A percentile compares a stretch with the other conserved stretches of the same genome.
Conservation (phyloP, 2,888 invertebrate species). For the Campoplex capitator region DNA sequence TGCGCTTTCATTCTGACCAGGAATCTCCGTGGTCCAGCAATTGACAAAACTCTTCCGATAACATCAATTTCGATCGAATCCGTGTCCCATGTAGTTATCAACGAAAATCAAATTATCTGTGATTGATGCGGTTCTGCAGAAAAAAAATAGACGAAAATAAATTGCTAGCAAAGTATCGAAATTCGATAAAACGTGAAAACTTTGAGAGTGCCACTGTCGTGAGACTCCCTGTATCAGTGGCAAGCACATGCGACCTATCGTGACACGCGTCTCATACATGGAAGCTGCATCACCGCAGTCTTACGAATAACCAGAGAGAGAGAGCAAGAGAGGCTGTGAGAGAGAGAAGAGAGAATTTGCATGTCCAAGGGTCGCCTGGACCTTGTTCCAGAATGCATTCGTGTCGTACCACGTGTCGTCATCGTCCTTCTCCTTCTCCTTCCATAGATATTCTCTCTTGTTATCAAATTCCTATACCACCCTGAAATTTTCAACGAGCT, state of each 20-base stretch:
- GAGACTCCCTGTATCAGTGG: too few species aligned
- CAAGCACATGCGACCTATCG: background rate
- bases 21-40: too few species aligned
- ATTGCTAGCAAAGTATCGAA: too few species aligned
- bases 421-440: background rate
- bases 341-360: slow-evolving; percentile 25
- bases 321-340: background rate
- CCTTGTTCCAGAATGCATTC: slow-evolving; percentile 15
- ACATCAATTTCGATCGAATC: too few species aligned
- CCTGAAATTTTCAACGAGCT: slow-evolving; percentile 19
- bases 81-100: too few species aligned
- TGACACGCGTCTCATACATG: background rate
- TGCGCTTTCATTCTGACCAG: too few species aligned
- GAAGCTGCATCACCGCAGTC: background rate
- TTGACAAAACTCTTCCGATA: too few species aligned
- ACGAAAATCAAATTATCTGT: too few species aligned
- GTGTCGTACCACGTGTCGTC: slow-evolving; percentile 42
- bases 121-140: too few species aligned
- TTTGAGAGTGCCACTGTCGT: too few species aligned
- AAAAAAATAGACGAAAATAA: too few species aligned
- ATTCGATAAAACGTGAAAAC: too few species aligned
- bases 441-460: background rate
- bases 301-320: background rate
- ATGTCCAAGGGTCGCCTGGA: slow-evolving; percentile 14
- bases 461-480: slow-evolving; percentile 27